These are phyloP conservation scores for Apeltes quadracus DNA, from an alignment of 2,113 vertebrate species.

Conservation along the genomic window DNA sequence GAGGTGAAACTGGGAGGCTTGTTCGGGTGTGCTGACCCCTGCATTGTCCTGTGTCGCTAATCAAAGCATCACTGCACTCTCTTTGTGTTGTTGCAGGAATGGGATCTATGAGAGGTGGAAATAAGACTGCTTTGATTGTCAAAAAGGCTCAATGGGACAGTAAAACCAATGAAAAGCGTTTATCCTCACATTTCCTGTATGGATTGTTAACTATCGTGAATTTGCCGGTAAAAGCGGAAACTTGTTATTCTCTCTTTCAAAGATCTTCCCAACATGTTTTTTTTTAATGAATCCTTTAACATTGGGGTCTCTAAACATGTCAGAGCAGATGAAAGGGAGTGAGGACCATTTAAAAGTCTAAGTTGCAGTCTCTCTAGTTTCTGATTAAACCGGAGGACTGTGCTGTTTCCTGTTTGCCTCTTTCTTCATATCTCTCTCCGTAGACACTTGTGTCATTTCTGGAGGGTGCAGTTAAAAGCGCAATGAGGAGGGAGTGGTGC, in stretches of 20 bases:
- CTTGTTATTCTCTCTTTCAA: conserved; percentile 12
- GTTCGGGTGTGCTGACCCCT: conserved; percentile 75
- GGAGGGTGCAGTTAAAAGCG: conserved; percentile 35
- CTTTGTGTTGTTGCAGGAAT: conserved; percentile 64
- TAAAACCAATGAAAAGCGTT: conserved; percentile 27
- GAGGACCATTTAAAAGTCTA: conserved; percentile 70
- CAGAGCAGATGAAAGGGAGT: conserved; percentile 57
- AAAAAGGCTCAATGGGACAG: conserved; percentile 55
- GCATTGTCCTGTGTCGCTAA: conserved; percentile 72
- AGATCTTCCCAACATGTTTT: conserved; percentile 47
- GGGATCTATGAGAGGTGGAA: conserved; percentile 47
- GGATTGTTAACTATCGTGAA: conserved; percentile 1
- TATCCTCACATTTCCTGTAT: background rate
- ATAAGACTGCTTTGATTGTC: conserved; percentile 54
- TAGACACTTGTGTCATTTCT: conserved; percentile 61
- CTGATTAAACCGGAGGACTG: conserved; percentile 62
- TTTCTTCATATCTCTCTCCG: conserved; percentile 46
- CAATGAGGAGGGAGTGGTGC: conserved; percentile 48
- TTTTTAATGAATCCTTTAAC: conserved; percentile 55
- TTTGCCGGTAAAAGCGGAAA: conserved; percentile 31
- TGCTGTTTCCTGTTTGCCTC: conserved; percentile 65
- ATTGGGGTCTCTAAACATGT: conserved; percentile 62
- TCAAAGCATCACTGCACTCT: conserved; percentile 70
- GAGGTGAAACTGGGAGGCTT: conserved; percentile 61
- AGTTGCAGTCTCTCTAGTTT: conserved; percentile 63